Conservation (phyloP, 2,888 invertebrate genomes). For the Balanococcus diminutus region DNA sequence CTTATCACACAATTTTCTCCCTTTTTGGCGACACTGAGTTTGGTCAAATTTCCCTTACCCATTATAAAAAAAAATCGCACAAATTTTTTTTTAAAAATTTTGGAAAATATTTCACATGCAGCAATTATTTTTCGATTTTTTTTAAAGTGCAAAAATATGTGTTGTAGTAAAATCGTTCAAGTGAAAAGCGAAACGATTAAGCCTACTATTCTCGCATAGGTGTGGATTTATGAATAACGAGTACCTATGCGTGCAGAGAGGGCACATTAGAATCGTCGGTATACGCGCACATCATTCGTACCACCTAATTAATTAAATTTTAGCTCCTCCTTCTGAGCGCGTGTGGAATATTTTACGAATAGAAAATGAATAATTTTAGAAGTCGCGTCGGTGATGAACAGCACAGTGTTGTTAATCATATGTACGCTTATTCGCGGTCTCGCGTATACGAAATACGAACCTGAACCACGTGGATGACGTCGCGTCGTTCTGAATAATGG, state of each 20-base stretch:
- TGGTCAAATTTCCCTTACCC: no score
- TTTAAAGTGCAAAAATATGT: no score
- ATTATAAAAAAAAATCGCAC: no score
- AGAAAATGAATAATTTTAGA: neutral
- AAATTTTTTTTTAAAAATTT: no score
- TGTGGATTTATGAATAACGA: neutral
- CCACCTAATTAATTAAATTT: neutral
- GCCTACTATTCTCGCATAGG: neutral
- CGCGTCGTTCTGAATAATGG: no score
- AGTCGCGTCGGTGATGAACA: neutral
- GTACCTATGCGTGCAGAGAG: neutral
- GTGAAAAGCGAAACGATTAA: neutral
- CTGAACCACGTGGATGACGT: neutral
- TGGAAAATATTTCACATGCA: no score
- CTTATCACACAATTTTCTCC: no score
- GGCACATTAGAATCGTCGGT: neutral
- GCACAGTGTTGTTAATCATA: no score
- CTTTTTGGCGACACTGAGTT: no score
- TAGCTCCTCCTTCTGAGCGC: slow-evolving; percentile 1
- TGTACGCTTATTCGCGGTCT: no score
- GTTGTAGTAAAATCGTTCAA: no score
- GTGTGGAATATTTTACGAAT: neutral
- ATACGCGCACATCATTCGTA: slow-evolving; percentile 2
- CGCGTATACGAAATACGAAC: neutral
- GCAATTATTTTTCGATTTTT: no score